phyloP scores from a whole-genome alignment of 2,113 vertebrate genomes.

The Psephotus haematonotus region DNA sequence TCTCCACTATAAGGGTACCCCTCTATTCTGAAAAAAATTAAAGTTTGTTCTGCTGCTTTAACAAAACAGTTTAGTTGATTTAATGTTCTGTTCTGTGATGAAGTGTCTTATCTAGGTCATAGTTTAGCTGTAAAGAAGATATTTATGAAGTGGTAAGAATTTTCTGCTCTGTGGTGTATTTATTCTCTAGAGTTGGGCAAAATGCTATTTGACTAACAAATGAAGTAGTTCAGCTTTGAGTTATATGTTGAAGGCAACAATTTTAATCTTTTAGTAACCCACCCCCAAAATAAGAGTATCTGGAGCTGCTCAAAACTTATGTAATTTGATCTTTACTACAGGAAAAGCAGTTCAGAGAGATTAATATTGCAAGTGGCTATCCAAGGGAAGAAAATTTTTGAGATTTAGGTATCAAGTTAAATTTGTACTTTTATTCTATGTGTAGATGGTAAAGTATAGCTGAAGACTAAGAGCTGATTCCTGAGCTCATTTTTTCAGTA shows the following conservation, averaged over 20 bases:
- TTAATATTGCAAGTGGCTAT: neutral
- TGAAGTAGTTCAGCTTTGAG: slow-evolving; percentile 18
- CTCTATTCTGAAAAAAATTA: neutral
- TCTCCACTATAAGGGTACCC: neutral
- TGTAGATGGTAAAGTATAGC: neutral
- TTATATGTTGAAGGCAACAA: neutral
- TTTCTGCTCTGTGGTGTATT: neutral
- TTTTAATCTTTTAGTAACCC: slow-evolving; percentile 27
- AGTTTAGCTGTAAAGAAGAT: slow-evolving; percentile 24
- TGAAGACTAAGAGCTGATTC: neutral
- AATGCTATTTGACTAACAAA: slow-evolving; percentile 24
- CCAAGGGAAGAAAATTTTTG: neutral
- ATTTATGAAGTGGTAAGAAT: slow-evolving; percentile 55
- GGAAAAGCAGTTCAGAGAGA: neutral
- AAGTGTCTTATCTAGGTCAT: slow-evolving; percentile 26
- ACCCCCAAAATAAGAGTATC: neutral
- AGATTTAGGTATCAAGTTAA: neutral
- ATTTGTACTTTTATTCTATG: neutral
- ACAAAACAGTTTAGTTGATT: slow-evolving; percentile 16
- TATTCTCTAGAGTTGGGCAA: slow-evolving; percentile 8
- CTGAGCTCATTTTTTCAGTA: neutral
- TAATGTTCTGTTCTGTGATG: slow-evolving; percentile 19
- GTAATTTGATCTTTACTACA: neutral
- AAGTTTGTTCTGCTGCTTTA: slow-evolving; percentile 23
- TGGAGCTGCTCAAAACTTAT: neutral